These are phyloP conservation scores for Lepidothrix coronata DNA, from an alignment of 2,113 vertebrate genomes.

Conservation along the genomic window DNA sequence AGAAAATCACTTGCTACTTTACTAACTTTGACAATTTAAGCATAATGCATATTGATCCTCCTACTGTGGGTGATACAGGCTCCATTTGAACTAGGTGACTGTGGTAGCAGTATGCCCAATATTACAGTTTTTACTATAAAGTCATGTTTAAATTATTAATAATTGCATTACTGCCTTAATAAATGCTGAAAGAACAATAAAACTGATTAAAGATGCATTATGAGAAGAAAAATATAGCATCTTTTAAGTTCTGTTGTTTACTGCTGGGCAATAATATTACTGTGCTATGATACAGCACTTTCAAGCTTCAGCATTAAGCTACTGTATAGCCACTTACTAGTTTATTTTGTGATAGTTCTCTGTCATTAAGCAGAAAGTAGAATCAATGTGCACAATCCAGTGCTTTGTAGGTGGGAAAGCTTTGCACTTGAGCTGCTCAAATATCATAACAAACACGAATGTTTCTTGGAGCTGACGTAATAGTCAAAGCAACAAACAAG, in stretches of 20 bases:
- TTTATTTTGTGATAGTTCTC: conserved; percentile 1
- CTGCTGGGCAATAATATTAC: neutral
- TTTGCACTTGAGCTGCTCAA: neutral
- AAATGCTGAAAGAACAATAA: conserved; percentile 22
- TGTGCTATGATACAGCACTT: conserved; percentile 13
- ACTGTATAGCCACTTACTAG: neutral
- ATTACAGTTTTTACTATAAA: conserved; percentile 6
- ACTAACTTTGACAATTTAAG: neutral
- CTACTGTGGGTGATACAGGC: neutral
- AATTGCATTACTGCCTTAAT: conserved; percentile 41
- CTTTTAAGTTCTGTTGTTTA: conserved; percentile 36
- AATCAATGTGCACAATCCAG: neutral
- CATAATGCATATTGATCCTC: neutral
- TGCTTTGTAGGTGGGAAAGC: neutral
- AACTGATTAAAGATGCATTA: conserved; percentile 44
- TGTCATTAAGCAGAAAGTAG: neutral
- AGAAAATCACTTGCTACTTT: neutral
- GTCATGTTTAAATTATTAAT: conserved; percentile 42
- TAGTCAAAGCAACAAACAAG: neutral
- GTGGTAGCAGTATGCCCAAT: neutral
- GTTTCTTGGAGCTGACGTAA: neutral
- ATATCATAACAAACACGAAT: neutral
- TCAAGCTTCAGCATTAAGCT: conserved; percentile 23
- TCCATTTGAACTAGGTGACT: neutral
- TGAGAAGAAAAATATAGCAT: conserved; percentile 5